Conservation (phyloP, 2,113 vertebrate species). For the Sakesphorus luctuosus region DNA sequence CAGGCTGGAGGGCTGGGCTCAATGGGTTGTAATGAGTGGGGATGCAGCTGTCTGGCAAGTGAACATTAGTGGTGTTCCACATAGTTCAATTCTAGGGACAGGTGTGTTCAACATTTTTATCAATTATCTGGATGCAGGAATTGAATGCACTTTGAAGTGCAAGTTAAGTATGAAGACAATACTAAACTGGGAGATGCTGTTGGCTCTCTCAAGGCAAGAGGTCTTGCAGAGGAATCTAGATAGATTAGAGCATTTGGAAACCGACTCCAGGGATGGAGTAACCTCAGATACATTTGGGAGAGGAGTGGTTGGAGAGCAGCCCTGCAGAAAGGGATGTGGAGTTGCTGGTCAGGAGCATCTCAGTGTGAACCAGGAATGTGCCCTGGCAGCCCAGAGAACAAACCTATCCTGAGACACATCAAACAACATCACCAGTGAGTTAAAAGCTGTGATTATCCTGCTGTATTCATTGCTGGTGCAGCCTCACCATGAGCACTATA, state of each 20-base stretch:
- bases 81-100: neutral
- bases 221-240: neutral
- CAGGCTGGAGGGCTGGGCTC: fast-evolving
- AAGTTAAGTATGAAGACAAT: neutral
- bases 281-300: fast-evolving
- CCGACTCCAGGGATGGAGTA: neutral
- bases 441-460: neutral
- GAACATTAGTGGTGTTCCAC: fast-evolving
- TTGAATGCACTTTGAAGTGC: neutral
- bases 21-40: neutral
- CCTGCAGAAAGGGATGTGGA: neutral
- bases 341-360: neutral
- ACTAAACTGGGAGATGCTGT: neutral
- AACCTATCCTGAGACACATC: neutral
- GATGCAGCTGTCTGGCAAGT: neutral
- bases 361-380: neutral
- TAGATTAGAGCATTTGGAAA: neutral
- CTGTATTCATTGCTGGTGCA: no score
- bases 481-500: neutral
- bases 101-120: neutral
- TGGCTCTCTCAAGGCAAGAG: neutral
- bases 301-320: neutral
- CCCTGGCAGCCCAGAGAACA: neutral
- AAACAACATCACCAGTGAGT: neutral
- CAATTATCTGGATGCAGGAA: neutral